phyloP scores from a whole-genome alignment of 2,797 vertebrate species.

The Spinus pinus region DNA sequence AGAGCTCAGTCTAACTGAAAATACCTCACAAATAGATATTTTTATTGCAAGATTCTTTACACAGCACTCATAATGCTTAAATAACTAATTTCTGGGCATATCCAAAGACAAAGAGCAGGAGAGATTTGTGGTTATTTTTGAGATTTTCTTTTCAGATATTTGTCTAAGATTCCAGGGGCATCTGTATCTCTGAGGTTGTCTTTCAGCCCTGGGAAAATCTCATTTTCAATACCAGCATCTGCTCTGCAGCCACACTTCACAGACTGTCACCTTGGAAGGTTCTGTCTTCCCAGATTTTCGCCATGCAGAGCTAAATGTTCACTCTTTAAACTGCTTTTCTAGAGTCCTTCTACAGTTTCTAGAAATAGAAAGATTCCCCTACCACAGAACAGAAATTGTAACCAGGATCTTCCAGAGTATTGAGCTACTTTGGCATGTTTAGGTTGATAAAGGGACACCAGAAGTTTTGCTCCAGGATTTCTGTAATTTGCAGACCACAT shows the following conservation, averaged over 20 bases:
- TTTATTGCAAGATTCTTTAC: background rate
- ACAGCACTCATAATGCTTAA: background rate
- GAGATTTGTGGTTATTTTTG: background rate
- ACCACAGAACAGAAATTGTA: background rate
- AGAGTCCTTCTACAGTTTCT: background rate
- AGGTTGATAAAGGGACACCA: background rate
- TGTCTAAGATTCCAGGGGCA: background rate
- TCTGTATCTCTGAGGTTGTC: background rate
- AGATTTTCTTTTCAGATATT: background rate
- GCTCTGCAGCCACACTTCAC: background rate
- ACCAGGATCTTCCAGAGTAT: background rate
- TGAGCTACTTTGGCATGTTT: background rate
- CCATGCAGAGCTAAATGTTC: background rate
- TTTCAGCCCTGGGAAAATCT: background rate
- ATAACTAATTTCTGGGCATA: background rate
- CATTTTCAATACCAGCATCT: background rate
- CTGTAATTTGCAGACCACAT: background rate
- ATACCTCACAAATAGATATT: background rate
- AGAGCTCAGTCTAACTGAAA: background rate
- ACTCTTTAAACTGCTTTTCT: background rate
- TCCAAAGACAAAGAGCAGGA: fast-evolving
- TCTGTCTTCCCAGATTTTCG: background rate
- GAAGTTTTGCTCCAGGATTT: background rate
- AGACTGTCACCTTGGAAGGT: background rate
- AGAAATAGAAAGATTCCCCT: background rate